Evolutionary conservation across 2,113 vertebrate genomes (phyloP), one percentile per base, ranked within the genome.

Genomic region (Petroica traversi): DNA sequence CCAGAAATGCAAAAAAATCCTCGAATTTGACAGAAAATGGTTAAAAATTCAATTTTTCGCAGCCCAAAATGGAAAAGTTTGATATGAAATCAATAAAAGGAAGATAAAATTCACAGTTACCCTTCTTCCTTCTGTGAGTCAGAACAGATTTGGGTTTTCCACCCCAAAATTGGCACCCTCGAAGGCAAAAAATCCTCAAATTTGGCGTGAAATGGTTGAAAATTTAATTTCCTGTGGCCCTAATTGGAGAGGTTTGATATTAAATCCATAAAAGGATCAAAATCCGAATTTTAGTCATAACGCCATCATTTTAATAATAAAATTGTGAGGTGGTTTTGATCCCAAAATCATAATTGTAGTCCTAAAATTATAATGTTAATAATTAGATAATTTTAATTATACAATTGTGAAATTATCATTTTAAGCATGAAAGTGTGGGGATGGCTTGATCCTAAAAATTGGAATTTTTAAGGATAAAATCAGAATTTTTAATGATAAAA

Each of bases 51-150:
- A 2, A 36, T 1, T 1, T 58, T 9, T n/a, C 3, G 3, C 34
- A 38, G 17, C 34, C 16, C 16, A 12, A 12, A 2, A 6, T 19
- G 16, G 58, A 18, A 6, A 5, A 5, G 11, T 28, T 61, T 12
- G 19, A 18, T 17, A 38, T 38, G 4, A 61, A 61, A 8, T 28
- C 12, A 19, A 29, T 62, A 62, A 52, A 29, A 49, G 13, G 19
- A 49, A 49, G 0, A 3, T 3, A 8, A 49, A 40, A 49, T 49
- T 8, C n/a, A n/a, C n/a, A n/a, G n/a, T n/a, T n/a, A n/a, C n/a
- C n/a, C 40, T 41, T 41, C 14, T 14, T 41, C 40, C 40, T 14
- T 14, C 40, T 12, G 40, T 41, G 40, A 12, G 40, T 41, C 40
- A 41, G 40, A 41, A 41, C 40, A 41, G 40, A 14, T 41, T 41